phyloP scores from a whole-genome alignment of 2,113 vertebrate genomes.

The Motacilla tschutschensis region DNA sequence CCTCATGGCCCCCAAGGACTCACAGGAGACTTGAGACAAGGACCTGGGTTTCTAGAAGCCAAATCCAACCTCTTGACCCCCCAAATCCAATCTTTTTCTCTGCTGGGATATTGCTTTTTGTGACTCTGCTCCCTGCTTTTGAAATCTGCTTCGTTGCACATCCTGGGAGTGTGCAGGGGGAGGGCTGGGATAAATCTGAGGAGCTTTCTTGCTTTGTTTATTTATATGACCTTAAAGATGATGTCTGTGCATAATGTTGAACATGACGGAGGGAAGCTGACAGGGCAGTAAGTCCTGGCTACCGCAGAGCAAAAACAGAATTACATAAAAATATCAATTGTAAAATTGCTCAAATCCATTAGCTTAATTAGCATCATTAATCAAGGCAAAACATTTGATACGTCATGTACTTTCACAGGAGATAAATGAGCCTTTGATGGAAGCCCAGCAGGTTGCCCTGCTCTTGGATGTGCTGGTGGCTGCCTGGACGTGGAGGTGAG shows the following conservation, averaged over 20 bases:
- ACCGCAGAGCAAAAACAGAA: slow-evolving; percentile 42
- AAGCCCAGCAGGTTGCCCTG: slow-evolving; percentile 36
- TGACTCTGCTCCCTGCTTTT: not conserved
- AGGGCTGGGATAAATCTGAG: not conserved
- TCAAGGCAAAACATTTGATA: slow-evolving; percentile 65
- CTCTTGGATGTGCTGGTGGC: not conserved
- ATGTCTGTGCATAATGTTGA: not conserved
- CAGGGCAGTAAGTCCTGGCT: slow-evolving; percentile 29
- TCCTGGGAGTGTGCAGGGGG: not conserved
- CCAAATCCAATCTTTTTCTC: not conserved
- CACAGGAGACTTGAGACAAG: not conserved
- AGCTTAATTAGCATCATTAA: slow-evolving; percentile 69
- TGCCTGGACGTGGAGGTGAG: not conserved
- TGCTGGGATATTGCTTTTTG: not conserved
- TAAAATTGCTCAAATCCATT: slow-evolving; percentile 66
- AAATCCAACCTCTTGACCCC: not conserved
- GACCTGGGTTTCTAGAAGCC: not conserved
- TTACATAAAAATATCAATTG: slow-evolving; percentile 58
- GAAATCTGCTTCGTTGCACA: not conserved
- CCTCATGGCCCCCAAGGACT: not conserved
- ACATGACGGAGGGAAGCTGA: slow-evolving; percentile 39
- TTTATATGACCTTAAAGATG: slow-evolving; percentile 49
- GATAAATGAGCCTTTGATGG: slow-evolving; percentile 57
- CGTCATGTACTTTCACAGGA: slow-evolving; percentile 54
- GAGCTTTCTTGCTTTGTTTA: slow-evolving; percentile 26